A percentile compares a stretch with the other conserved stretches of the same genome.
phyloP scores from a whole-genome alignment of 2,888 invertebrate species.

The Ctenicera cuprea region DNA sequence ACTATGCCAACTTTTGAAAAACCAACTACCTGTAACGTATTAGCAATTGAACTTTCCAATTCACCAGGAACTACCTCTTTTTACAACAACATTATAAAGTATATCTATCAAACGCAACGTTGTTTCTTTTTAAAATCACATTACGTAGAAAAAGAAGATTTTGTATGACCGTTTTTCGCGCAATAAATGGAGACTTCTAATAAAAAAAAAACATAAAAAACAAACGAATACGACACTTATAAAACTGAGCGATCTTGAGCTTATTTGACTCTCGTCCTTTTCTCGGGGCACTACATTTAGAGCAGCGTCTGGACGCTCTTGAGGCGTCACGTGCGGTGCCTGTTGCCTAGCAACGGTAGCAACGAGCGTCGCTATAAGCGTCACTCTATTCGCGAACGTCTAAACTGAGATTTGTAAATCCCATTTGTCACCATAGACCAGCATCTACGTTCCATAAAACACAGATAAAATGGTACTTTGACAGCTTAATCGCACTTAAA shows the following conservation, averaged over 20 bases:
- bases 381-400: constrained; percentile 47
- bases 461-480: constrained; percentile 14
- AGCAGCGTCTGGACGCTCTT: constrained; percentile 57
- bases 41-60: constrained; percentile 16
- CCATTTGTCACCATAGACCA: constrained; percentile 30
- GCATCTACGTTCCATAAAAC: constrained; percentile 15
- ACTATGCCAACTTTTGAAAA: not conserved
- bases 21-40: not conserved
- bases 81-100: not conserved
- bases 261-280: constrained; percentile 45
- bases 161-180: not conserved
- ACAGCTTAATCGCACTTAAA: constrained; percentile 18
- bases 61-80: not conserved
- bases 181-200: constrained; percentile 5
- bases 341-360: constrained; percentile 59
- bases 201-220: constrained; percentile 14
- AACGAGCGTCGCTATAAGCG: constrained; percentile 54
- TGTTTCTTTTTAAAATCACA: too few species aligned
- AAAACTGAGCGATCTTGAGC: constrained; percentile 27
- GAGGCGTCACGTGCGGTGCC: constrained; percentile 60
- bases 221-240: constrained; percentile 26
- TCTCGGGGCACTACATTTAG: constrained; percentile 43
- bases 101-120: not conserved
- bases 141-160: not conserved
- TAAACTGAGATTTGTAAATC: constrained; percentile 52